Evolutionary conservation across 2,113 vertebrate genomes (phyloP).

Genomic region (Rhombomys opimus): DNA sequence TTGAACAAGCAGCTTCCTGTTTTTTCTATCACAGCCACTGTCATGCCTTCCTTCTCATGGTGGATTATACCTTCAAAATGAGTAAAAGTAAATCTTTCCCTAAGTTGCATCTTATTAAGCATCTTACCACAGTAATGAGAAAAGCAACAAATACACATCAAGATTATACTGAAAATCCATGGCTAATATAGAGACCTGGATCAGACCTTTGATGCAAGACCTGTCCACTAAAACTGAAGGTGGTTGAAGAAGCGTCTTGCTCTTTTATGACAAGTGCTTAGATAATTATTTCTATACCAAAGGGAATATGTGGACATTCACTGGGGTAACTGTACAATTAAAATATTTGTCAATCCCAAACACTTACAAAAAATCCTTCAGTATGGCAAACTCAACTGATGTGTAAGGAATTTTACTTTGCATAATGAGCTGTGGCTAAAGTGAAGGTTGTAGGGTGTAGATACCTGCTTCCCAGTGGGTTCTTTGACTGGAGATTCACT

Average conservation of each 20-base stretch:
- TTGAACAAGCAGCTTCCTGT: neutral
- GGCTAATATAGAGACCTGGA: neutral
- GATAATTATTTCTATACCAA: neutral
- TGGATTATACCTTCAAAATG: neutral
- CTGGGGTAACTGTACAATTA: neutral
- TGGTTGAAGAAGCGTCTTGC: neutral
- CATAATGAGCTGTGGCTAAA: neutral
- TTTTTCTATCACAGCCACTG: neutral
- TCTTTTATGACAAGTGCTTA: neutral
- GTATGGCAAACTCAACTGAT: neutral
- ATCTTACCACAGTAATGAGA: neutral
- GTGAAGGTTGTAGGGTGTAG: neutral
- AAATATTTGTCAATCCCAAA: neutral
- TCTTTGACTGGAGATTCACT: neutral
- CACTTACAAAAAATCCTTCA: neutral
- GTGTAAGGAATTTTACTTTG: neutral
- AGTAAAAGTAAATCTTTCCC: neutral
- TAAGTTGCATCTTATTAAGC: neutral
- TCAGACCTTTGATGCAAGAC: neutral
- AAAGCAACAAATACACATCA: neutral
- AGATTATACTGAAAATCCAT: neutral
- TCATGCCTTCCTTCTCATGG: neutral
- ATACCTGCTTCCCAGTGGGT: neutral
- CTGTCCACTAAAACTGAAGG: neutral
- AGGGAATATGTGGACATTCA: neutral